Evolutionary conservation across 2,888 invertebrate species (phyloP), one percentile per base, ranked within the genome.

Genomic region (Pantelozetes paolii): DNA sequence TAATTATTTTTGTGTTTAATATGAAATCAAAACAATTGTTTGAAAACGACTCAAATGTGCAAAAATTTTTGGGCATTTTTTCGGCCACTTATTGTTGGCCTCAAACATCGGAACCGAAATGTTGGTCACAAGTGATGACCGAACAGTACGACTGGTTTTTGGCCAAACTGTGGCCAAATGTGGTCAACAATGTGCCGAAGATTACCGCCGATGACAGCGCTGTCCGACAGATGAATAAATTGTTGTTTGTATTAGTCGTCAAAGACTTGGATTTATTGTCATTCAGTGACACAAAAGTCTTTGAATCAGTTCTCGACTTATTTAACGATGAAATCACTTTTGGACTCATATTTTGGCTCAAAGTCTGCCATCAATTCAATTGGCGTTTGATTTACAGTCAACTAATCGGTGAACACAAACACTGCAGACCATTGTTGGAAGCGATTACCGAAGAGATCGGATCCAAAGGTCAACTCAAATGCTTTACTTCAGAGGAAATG

Each of bases 1-100:
- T n/a, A n/a, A n/a, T 20, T 54, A 13, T 26, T 54, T 50, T 54
- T 26, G 13, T 26, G 26, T 26, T 23, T 9, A 57, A 28, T 30
- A 28, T 8, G 23, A 57, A 57, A 57, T 18, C 28, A 28, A 57
- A 28, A 28, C 57, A 20, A 18, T 26, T 20, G 3, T 69, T 69
- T 28, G 45, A 36, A 3, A 42, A 45, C 20, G 69, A 69, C 13
- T 20, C 23, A 9, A 45, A 45, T 26, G 45, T 69, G 5, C 23
- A 69, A 6, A 5, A 23, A 5, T 69, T 69, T 69, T 40, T n/a
- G 42, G 69, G 69, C 13, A 69, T 69, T 15, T 45, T 69, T 69
- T 69, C 69, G 15, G 69, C 69, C 28, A 2, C 20, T 69, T 69
- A 69, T 45, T 69, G 69, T 69, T 69, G 69, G 69, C 69, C 69